Base-by-base conservation (phyloP, 2,113 vertebrate species). In the Piaya cayana region DNA sequence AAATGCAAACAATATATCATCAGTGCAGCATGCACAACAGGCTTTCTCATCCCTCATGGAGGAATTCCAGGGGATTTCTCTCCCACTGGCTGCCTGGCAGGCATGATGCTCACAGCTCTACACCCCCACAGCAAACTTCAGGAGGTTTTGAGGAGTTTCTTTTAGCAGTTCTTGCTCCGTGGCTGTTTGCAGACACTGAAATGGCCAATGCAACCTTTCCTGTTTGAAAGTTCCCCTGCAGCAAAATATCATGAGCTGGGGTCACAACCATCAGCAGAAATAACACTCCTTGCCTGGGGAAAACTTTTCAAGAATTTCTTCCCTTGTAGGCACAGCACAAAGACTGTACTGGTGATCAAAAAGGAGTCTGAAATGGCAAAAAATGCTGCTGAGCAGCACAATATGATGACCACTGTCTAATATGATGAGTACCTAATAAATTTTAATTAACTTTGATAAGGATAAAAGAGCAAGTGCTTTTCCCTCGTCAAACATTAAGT, bases 241-340 rank as follows among this genome's bases (percentile, higher is more conserved):
- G 83, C 53, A 97, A 91, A 95, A 77, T 59, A 36, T 43, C 37
- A 39, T 50, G 47, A 90, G 32, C 59, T 0, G 0, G 55, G 85
- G 92, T 92, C 92, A 75, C 49, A 79, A 88, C 79, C 56, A 34
- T 43, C 68, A 50, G n/a, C 63, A 93, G 63, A 83, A 94, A 96
- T 53, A 90, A 74, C 49, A 20, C 64, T 81, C 49, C 32, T 80
- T 90, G 76, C 90, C 39, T 62, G 12, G 34, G 45, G 72, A 47
- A 77, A 81, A 49, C 16, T 83, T 69, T 37, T 64, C 25, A 71
- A 71, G 85, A 43, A 60, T 75, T 64, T 89, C n/a, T 94, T 88
- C 19, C 8, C 6, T n/a, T 87, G 9, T 36, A 55, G 16, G 7
- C 43, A 12, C 22, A 79, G 39, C 39, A 42, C 0, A 3, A 82